phyloP scores from a whole-genome alignment of 2,888 invertebrate genomes.

The Tenthredo notha region DNA sequence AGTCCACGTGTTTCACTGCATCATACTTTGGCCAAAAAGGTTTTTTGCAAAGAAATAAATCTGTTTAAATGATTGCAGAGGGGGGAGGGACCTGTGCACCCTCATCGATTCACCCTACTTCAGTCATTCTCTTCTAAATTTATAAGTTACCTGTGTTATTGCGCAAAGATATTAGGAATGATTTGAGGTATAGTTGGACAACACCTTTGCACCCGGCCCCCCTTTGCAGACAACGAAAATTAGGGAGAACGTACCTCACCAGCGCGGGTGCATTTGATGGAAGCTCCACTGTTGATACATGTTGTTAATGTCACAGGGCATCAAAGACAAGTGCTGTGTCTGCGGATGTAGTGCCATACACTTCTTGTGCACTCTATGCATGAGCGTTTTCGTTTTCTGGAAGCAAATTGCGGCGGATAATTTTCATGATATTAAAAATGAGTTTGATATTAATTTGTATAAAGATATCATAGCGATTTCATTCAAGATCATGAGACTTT shows the following conservation, averaged over 20 bases:
- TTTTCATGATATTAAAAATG: not conserved
- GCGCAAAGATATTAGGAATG: constrained; percentile 15
- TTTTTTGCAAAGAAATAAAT: not conserved
- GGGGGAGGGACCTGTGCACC: not conserved
- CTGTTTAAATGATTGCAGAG: not conserved
- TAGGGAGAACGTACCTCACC: constrained; percentile 75
- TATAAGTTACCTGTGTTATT: not conserved
- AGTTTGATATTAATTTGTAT: constrained; percentile 22
- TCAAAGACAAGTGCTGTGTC: constrained; percentile 87
- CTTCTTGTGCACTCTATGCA: constrained; percentile 89
- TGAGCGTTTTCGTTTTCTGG: constrained; percentile 83
- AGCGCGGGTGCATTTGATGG: constrained; percentile 86
- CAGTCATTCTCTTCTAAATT: not conserved
- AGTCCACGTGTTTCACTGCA: not conserved
- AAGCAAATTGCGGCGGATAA: constrained; percentile 59
- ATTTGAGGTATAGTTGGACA: constrained; percentile 27
- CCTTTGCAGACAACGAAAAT: not conserved
- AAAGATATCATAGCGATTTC: not conserved
- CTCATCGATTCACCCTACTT: not conserved
- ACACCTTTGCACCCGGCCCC: not conserved
- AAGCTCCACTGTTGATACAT: constrained; percentile 95
- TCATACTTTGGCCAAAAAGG: not conserved
- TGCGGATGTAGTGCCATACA: constrained; percentile 93
- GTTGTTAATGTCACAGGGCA: constrained; percentile 92
- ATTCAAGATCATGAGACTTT: not conserved